A percentile compares a stretch with the other conserved stretches of the same genome.
Conservation (phyloP, 2,113 vertebrate species). For the Abramis brama region DNA sequence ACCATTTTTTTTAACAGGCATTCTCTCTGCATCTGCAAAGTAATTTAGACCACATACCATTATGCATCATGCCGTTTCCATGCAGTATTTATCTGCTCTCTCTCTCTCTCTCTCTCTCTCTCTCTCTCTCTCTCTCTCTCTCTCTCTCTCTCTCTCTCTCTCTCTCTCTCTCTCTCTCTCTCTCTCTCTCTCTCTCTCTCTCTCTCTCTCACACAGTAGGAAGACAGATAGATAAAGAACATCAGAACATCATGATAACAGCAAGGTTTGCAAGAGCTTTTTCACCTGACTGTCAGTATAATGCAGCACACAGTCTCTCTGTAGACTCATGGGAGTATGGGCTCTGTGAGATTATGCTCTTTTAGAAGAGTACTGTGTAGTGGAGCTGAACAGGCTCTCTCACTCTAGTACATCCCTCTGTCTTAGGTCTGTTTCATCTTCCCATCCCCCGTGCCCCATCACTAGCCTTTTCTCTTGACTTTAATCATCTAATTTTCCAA, state of each 20-base stretch:
- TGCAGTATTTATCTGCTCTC: constrained; percentile 9
- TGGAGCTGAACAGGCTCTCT: constrained; percentile 68
- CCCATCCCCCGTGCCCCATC: constrained; percentile 24
- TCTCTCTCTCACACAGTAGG: constrained; percentile 8
- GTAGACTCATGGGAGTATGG: constrained; percentile 61
- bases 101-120: no score
- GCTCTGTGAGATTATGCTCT: constrained; percentile 69
- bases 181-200: no score
- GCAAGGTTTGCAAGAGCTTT: constrained; percentile 14
- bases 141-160: not conserved
- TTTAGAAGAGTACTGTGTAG: constrained; percentile 64
- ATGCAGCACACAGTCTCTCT: constrained; percentile 64
- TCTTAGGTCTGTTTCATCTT: constrained; percentile 42
- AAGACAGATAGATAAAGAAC: constrained; percentile 47
- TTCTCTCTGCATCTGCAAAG: not conserved
- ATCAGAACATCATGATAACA: constrained; percentile 37
- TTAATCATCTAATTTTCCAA: constrained; percentile 54
- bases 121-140: not conserved
- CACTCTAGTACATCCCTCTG: constrained; percentile 42
- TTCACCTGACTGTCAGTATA: constrained; percentile 51
- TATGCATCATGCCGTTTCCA: not conserved
- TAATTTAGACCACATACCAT: not conserved
- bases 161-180: no score
- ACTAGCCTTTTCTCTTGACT: constrained; percentile 44
- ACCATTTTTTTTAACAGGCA: not conserved